These are phyloP conservation scores for Lepus timidus DNA, from an alignment of 2,113 vertebrate species.

Conservation along the genomic window DNA sequence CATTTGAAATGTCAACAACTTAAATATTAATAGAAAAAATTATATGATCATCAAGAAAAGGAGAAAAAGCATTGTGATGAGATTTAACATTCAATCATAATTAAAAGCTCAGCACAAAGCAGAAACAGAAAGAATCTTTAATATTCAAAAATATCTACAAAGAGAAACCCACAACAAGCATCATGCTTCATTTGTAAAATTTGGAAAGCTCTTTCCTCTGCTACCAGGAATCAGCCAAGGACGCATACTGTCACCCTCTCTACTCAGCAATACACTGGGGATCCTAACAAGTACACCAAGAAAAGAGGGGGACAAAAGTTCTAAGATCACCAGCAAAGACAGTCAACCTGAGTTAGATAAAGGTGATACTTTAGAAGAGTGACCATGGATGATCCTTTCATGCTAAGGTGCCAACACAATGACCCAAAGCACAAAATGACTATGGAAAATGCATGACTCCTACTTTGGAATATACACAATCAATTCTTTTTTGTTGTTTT, in stretches of 20 bases:
- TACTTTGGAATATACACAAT: background rate
- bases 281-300: background rate
- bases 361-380: background rate
- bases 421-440: background rate
- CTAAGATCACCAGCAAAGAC: background rate
- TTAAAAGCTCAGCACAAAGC: background rate
- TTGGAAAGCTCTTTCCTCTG: background rate
- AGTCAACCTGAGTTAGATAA: background rate
- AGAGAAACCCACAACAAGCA: background rate
- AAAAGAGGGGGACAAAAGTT: background rate
- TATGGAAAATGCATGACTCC: background rate
- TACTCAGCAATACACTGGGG: background rate
- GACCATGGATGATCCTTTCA: background rate
- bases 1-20: background rate
- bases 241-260: background rate
- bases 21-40: background rate
- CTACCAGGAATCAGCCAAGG: background rate
- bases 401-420: background rate
- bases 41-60: background rate
- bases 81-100: background rate
- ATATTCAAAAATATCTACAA: background rate
- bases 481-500: too few species aligned
- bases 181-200: background rate
- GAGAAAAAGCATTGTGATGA: background rate
- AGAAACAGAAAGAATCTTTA: background rate